phyloP scores from a whole-genome alignment of 2,113 vertebrate species.

The Cardinalis cardinalis region DNA sequence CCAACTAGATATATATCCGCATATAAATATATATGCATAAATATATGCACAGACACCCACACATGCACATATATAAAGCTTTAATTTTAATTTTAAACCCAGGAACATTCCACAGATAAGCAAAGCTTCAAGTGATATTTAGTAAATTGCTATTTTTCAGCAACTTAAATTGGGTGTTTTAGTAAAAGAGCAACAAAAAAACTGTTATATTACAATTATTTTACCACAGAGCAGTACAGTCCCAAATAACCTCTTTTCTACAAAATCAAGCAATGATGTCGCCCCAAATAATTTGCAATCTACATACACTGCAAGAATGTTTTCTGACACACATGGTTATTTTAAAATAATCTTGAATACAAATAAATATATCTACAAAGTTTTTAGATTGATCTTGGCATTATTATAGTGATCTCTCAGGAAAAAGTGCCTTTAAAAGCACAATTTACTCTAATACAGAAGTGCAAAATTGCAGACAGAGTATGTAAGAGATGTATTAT shows the following conservation, averaged over 20 bases:
- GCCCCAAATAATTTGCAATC: not conserved
- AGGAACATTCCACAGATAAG: conserved; percentile 11
- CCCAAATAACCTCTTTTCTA: conserved; percentile 31
- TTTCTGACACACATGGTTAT: not conserved
- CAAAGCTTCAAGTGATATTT: conserved; percentile 34
- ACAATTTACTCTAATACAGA: not conserved
- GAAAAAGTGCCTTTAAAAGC: not conserved
- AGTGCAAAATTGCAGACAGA: not conserved
- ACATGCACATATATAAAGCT: not conserved
- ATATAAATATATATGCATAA: not conserved
- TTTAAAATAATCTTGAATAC: not conserved
- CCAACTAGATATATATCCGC: not conserved
- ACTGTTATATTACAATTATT: not conserved
- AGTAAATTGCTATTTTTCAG: conserved; percentile 24
- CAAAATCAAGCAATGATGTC: not conserved
- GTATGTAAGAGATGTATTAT: not conserved
- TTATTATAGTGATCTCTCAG: not conserved
- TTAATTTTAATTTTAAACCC: conserved; percentile 18
- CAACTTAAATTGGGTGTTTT: conserved; percentile 6
- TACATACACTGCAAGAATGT: not conserved
- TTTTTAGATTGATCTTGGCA: not conserved
- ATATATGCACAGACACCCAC: not conserved
- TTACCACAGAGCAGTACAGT: not conserved
- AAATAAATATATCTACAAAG: not conserved
- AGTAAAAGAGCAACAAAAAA: not conserved